Evolutionary conservation across 2,113 vertebrate genomes (phyloP), one percentile per base, ranked within the genome.

Genomic region (Paramisgurnus dabryanus): DNA sequence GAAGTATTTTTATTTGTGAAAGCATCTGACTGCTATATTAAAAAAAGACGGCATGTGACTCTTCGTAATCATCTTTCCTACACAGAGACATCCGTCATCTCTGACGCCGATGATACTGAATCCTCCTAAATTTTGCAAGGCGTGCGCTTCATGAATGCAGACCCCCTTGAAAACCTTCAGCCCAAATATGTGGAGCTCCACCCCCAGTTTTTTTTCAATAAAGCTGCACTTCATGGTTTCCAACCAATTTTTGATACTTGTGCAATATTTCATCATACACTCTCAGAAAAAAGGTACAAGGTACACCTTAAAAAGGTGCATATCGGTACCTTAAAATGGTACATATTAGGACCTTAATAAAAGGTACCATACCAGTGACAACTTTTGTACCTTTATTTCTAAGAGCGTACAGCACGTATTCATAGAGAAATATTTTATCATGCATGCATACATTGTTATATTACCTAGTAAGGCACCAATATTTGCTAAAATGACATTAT

Each of bases 1-100:
- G 11, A 53, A 53, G 10, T 53, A 10, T 4, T 53, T 53, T 53
- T 53, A 5, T 53, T 53, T 53, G 50, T 12, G 50, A 13, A 53
- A 13, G 15, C 50, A 53, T 53, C 50, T 18, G 66, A 22, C 22
- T 22, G 22, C 22, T 22, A 22, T 22, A 22, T 22, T 22, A 22
- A 22, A 41, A 61, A 17, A 12, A 7, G 47, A 11, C 50, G 15
- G 22, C 43, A 72, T 80, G 39, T 76, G 64, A 76, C 58, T 76
- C 13, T 55, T 55, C 7, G 22, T 27, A 13, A 12, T 75, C 3
- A 45, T 68, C 40, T 71, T 49, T 69, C 9, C 80, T 67, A 76
- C 73, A 83, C 77, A 67, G 87, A 88, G 67, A 88, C 87, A 11
- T 88, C 86, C 6, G 8, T 77, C 53, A 79, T 88, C 67, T 87